Percentiles rank a stretch among this genome's conserved stretches.
Evolutionary conservation across 2,797 vertebrate genomes (phyloP).

Genomic region (Nyctalus aviator): DNA sequence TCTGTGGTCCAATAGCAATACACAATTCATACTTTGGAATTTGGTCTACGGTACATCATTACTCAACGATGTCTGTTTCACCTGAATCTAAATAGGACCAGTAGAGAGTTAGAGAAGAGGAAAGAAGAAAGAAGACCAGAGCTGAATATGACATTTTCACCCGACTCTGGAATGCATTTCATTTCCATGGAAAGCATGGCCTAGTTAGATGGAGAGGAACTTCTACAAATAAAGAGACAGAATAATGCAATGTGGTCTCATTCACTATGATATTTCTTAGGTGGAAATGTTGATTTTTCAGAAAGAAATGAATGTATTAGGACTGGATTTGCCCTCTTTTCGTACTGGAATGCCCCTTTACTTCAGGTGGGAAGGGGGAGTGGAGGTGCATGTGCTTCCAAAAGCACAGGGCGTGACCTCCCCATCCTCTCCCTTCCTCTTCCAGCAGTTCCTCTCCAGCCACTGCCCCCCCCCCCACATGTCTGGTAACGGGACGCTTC

Average conservation of each 20-base stretch:
- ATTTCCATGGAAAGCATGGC: not conserved
- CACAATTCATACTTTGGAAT: not conserved
- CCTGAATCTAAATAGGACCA: not conserved
- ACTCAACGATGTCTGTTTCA: not conserved
- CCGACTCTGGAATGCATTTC: not conserved
- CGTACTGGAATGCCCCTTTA: not conserved
- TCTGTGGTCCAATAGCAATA: not conserved
- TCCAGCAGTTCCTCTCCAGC: not conserved
- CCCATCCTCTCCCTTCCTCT: not conserved
- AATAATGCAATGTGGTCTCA: not conserved
- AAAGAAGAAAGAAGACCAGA: not conserved
- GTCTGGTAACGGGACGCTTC: not conserved
- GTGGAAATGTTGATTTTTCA: constrained; percentile 29
- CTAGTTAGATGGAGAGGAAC: not conserved
- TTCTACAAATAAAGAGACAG: not conserved
- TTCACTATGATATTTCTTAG: not conserved
- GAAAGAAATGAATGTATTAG: not conserved
- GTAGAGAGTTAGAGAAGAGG: not conserved
- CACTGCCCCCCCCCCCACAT: not conserved
- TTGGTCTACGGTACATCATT: not conserved
- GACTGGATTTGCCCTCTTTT: not conserved
- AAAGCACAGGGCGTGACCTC: not conserved
- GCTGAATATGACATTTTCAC: not conserved
- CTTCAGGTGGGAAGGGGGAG: not conserved
- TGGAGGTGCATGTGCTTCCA: not conserved